Conservation (phyloP, 2,888 invertebrate genomes). For the Carabus problematicus region DNA sequence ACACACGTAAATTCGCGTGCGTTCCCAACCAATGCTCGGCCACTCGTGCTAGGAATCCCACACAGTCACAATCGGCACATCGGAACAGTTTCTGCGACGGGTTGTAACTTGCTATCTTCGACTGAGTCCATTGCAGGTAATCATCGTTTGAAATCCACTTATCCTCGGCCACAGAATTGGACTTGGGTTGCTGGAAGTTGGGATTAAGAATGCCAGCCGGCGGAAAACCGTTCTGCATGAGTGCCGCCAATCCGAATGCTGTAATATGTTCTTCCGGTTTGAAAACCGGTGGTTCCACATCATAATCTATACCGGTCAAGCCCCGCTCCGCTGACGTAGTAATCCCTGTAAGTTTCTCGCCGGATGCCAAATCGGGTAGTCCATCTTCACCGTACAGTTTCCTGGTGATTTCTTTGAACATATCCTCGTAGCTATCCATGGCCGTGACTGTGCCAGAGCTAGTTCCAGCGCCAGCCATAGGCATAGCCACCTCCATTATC, state of each 20-base stretch:
- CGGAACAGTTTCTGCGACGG: conserved; percentile 77
- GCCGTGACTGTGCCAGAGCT: conserved; percentile 55
- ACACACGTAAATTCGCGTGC: conserved; percentile 71
- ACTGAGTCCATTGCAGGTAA: conserved; percentile 76
- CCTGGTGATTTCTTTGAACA: conserved; percentile 91
- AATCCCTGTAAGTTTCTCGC: conserved; percentile 49
- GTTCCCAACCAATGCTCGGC: conserved; percentile 82
- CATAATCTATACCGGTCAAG: conserved; percentile 61
- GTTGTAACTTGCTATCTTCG: conserved; percentile 82
- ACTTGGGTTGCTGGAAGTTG: conserved; percentile 63
- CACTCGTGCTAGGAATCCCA: conserved; percentile 74
- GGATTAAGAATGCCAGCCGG: conserved; percentile 70
- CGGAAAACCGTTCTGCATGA: conserved; percentile 78
- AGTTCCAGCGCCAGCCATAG: conserved; percentile 59
- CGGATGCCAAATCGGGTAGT: conserved; percentile 56
- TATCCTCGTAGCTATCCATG: conserved; percentile 79
- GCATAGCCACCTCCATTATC: conserved; percentile 63
- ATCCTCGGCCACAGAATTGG: conserved; percentile 53
- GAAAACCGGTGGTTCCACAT: conserved; percentile 60
- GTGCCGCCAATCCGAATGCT: conserved; percentile 76
- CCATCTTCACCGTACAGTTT: conserved; percentile 88
- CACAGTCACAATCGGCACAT: conserved; percentile 78
- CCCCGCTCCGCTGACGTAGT: conserved; percentile 52
- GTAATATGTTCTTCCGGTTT: conserved; percentile 76
- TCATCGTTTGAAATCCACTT: conserved; percentile 76